Evolutionary conservation across 2,113 vertebrate species (phyloP), one percentile per base, ranked within the genome.

Genomic region (Bombycilla garrulus): DNA sequence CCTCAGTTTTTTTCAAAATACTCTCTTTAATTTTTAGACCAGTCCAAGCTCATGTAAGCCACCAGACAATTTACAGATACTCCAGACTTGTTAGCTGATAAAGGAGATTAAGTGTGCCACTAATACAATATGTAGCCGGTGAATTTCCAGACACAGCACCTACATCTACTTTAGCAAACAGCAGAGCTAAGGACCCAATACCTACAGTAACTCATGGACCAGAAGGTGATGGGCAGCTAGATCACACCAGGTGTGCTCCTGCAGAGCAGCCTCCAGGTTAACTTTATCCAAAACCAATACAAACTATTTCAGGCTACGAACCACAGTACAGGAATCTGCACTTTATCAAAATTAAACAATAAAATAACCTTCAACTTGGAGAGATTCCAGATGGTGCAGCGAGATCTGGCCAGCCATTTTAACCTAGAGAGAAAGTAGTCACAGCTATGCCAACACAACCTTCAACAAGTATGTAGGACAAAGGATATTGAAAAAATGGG

Each of bases 341-440:
- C 21, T 62, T 85, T 31, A 67, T n/a, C 12, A 8, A 90, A 91
- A 86, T 44, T 33, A 45, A 82, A 64, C 4, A 47, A 7, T 23
- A 85, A 86, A 77, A 73, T 24, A 38, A 56, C 48, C 22, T 44
- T 86, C 10, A 1, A 36, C 64, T 86, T 45, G 22, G 26, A 78
- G 36, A 62, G 31, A 53, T 47, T 20, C 23, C 31, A 56, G 11
- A 26, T 0, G 1, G 15, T 25, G 16, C 14, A 67, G 42, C 3
- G 1, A 88, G 29, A 70, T 12, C 35, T 54, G 16, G 25, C 28
- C 26, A 51, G 29, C 7, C 40, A 20, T 60, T 88, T 38, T 45
- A 58, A 53, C 36, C 58, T 36, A 25, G 20, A 48, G 10, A 69
- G 36, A 72, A 85, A 51, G 58, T 22, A 90, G 47, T 38, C 70